A percentile compares a stretch with the other conserved stretches of the same genome.
These are phyloP conservation scores for Tokudaia muenninki DNA, from an alignment of 2,797 vertebrate genomes.

Conservation along the genomic window DNA sequence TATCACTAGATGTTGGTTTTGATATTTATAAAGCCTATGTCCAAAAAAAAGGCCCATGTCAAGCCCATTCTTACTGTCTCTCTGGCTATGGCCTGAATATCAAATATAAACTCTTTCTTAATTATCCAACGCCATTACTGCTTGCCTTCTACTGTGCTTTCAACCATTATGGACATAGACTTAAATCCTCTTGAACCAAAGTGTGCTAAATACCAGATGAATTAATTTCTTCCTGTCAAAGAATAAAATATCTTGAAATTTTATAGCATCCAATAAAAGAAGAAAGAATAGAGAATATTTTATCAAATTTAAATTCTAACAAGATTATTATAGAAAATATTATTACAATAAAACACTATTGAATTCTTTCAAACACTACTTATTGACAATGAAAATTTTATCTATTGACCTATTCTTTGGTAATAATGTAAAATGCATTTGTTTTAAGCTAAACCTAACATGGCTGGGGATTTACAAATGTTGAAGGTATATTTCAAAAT, in stretches of 20 bases:
- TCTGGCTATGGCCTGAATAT: not conserved
- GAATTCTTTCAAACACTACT: not conserved
- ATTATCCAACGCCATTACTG: not conserved
- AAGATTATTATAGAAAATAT: constrained; percentile 23
- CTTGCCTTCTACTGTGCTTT: not conserved
- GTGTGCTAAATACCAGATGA: not conserved
- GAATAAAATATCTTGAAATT: not conserved
- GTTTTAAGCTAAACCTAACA: not conserved
- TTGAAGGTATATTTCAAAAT: not conserved
- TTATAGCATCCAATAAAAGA: not conserved
- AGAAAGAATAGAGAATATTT: not conserved
- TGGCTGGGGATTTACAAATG: not conserved
- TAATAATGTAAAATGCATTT: not conserved
- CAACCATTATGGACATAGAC: not conserved
- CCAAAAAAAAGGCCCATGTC: not conserved
- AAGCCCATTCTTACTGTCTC: not conserved
- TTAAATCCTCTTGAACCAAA: not conserved
- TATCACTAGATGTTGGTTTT: not conserved
- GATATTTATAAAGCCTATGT: not conserved
- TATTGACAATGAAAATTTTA: not conserved
- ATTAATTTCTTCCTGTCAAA: not conserved
- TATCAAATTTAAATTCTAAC: not conserved
- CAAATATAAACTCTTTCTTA: not conserved
- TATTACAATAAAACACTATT: not conserved
- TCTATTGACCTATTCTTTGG: not conserved